phyloP scores from a whole-genome alignment of 2,797 vertebrate species.

The Alcedo quadribrachys region DNA sequence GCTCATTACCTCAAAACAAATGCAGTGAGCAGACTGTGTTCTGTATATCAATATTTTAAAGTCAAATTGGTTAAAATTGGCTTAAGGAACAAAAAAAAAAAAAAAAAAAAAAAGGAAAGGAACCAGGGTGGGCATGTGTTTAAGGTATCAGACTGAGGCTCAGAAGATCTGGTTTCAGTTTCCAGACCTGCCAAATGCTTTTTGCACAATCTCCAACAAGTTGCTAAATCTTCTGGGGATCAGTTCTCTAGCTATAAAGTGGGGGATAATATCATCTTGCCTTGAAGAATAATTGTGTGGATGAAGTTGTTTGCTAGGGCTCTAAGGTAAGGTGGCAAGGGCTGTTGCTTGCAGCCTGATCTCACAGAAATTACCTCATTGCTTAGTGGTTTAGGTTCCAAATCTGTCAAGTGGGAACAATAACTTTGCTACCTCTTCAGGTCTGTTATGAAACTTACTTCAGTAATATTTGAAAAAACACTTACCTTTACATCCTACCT shows the following conservation, averaged over 20 bases:
- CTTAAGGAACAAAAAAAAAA: not conserved
- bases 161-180: constrained; percentile 16
- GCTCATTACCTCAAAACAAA: not conserved
- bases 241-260: not conserved
- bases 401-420: constrained; percentile 46
- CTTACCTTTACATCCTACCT: not conserved
- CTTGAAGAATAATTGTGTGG: constrained; percentile 18
- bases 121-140: constrained; percentile 29
- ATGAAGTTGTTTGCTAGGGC: constrained; percentile 6
- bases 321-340: constrained; percentile 18
- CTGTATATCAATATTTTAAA: not conserved
- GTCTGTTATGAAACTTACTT: constrained; percentile 39
- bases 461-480: not conserved
- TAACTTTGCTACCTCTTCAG: constrained; percentile 34
- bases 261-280: not conserved
- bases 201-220: not conserved
- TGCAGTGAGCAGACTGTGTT: not conserved
- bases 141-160: constrained; percentile 13
- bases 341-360: constrained; percentile 23
- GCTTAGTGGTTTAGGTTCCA: constrained; percentile 18
- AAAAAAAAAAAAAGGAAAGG: not conserved
- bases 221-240: constrained; percentile 34
- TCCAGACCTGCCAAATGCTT: not conserved
- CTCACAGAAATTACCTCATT: constrained; percentile 61
- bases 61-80: not conserved